Evolutionary conservation across 2,888 invertebrate species (phyloP).

Genomic region (Cistogaster globosa): DNA sequence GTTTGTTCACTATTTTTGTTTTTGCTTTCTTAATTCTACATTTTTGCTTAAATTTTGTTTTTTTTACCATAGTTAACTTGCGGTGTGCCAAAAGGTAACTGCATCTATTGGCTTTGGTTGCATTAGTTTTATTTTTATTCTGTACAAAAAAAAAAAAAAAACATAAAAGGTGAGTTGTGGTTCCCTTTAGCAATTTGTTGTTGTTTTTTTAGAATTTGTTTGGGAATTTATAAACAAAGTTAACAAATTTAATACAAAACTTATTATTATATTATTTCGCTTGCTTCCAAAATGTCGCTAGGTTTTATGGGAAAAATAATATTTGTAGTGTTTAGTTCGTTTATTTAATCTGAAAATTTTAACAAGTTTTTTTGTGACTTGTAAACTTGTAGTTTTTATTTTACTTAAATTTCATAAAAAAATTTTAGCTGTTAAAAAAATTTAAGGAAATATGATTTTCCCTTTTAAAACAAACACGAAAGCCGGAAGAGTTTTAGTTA

Average conservation of each 20-base stretch:
- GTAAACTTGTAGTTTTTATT: not conserved
- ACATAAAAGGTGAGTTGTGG: conserved; percentile 16
- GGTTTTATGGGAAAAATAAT: not conserved
- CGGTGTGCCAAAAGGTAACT: conserved; percentile 46
- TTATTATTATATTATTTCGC: conserved; percentile 47
- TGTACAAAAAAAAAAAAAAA: not conserved
- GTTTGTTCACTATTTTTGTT: conserved; percentile 11
- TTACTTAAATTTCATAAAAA: too few relatives aligned
- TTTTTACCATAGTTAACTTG: conserved; percentile 41
- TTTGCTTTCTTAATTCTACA: conserved; percentile 16
- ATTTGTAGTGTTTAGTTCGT: not conserved
- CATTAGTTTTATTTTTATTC: conserved; percentile 34
- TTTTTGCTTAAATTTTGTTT: conserved; percentile 48
- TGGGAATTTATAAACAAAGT: conserved; percentile 49
- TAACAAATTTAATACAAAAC: conserved; percentile 50
- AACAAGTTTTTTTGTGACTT: not conserved
- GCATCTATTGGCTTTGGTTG: conserved; percentile 47
- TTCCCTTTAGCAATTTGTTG: conserved; percentile 18
- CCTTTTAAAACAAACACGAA: too few relatives aligned
- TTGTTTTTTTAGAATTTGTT: conserved; percentile 21
- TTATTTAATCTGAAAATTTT: conserved; percentile 4
- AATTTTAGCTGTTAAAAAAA: too few relatives aligned
- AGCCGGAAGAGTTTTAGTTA: too few relatives aligned
- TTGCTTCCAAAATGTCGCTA: not conserved
- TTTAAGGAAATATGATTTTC: too few relatives aligned